Evolutionary conservation across 2,797 vertebrate genomes (phyloP).

Genomic region (Merluccius polli): DNA sequence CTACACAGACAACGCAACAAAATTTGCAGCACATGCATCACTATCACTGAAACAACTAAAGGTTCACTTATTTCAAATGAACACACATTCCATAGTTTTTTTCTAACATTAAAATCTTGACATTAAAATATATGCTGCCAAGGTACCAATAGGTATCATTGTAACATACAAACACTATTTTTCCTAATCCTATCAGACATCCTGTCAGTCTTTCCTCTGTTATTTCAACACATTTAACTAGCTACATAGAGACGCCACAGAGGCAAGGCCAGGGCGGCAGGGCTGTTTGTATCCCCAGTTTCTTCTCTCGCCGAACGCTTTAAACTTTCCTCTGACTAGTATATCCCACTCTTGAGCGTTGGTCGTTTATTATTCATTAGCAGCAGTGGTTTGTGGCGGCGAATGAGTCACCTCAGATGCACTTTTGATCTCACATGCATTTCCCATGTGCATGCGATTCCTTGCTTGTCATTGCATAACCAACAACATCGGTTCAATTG

Average conservation of each 20-base stretch:
- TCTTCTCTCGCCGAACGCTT: not conserved
- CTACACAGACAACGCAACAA: no score
- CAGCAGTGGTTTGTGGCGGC: not conserved
- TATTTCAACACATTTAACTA: not conserved
- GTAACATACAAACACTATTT: not conserved
- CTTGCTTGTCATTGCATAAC: not conserved
- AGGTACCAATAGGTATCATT: not conserved
- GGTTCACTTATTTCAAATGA: not conserved
- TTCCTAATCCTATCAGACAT: not conserved
- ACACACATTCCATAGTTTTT: not conserved
- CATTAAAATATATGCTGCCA: not conserved
- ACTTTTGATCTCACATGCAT: not conserved
- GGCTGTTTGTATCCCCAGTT: not conserved
- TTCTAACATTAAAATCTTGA: not conserved
- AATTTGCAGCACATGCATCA: not conserved
- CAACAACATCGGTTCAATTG: not conserved
- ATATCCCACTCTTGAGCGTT: not conserved
- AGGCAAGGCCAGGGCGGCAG: not conserved
- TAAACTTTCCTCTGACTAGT: not conserved
- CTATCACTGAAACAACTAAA: not conserved
- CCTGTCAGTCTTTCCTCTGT: not conserved
- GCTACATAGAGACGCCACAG: not conserved
- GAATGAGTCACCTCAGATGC: not conserved
- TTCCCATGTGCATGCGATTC: not conserved
- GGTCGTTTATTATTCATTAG: not conserved